phyloP scores from a whole-genome alignment of 2,797 vertebrate species.

The Chromis chromis region DNA sequence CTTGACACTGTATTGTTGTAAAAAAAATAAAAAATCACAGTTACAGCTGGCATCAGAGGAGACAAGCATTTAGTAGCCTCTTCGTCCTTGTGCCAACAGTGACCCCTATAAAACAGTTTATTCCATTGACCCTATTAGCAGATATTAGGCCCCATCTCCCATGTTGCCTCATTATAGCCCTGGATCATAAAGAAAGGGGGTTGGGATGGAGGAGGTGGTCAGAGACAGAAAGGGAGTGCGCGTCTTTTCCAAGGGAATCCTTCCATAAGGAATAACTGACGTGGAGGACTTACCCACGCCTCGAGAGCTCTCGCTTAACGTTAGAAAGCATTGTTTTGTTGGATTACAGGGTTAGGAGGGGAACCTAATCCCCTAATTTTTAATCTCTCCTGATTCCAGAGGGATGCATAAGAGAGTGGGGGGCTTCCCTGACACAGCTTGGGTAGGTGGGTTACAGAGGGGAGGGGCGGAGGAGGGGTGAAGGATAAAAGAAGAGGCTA shows the following conservation, averaged over 20 bases:
- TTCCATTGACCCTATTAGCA: constrained; percentile 82
- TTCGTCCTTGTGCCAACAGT: constrained; percentile 74
- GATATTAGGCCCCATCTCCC: constrained; percentile 81
- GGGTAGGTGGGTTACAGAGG: constrained; percentile 70
- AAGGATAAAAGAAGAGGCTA: constrained; percentile 50
- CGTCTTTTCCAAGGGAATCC: constrained; percentile 81
- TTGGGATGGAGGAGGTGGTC: constrained; percentile 55
- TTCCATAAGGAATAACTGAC: constrained; percentile 85
- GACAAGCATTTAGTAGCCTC: constrained; percentile 61
- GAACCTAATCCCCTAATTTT: constrained; percentile 83
- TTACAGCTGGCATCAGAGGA: constrained; percentile 61
- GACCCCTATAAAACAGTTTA: constrained; percentile 77
- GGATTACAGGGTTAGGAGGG: constrained; percentile 83
- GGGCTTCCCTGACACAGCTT: constrained; percentile 70
- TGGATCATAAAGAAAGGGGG: constrained; percentile 61
- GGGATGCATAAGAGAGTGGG: constrained; percentile 71
- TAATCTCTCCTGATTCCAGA: constrained; percentile 84
- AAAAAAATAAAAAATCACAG: constrained; percentile 54
- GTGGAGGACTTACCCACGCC: constrained; percentile 78
- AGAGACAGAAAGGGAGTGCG: constrained; percentile 70
- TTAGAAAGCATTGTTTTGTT: constrained; percentile 85
- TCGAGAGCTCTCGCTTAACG: constrained; percentile 66
- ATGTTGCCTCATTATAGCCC: constrained; percentile 79
- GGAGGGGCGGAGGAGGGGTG: constrained; percentile 44
- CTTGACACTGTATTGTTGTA: constrained; percentile 67